These are phyloP conservation scores for Aradophagus sp. DNA, from an alignment of 1,140 invertebrate species.

Conservation along the genomic window DNA sequence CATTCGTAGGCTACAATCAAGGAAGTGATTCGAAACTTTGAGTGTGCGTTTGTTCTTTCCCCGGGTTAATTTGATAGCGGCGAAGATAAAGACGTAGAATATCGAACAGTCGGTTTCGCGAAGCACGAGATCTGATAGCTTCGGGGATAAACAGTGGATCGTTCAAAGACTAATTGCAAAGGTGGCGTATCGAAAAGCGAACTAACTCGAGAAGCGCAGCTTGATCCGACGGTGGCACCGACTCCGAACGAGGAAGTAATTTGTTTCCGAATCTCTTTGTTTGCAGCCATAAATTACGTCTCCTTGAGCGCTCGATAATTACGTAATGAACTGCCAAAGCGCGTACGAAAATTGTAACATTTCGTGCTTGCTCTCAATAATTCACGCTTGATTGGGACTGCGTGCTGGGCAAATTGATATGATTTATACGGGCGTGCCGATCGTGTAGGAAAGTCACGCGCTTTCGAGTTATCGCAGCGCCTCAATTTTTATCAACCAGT, in stretches of 20 bases:
- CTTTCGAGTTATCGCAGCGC: constrained; percentile 27
- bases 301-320: constrained; percentile 9
- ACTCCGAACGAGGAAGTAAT: constrained; percentile 32
- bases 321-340: constrained; percentile 34
- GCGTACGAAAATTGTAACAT: constrained; percentile 31
- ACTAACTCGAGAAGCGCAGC: constrained; percentile 27
- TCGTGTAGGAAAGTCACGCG: constrained; percentile 35
- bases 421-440: constrained; percentile 11
- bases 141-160: constrained; percentile 61
- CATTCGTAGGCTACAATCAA: constrained; percentile 21
- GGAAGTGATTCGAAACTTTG: constrained; percentile 58
- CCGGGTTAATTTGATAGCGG: constrained; percentile 68
- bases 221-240: constrained; percentile 48
- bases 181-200: constrained; percentile 48
- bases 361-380: constrained; percentile 15
- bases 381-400: constrained; percentile 16
- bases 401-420: constrained; percentile 14
- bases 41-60: constrained; percentile 60
- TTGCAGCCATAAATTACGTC: constrained; percentile 14
- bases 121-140: constrained; percentile 63
- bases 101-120: constrained; percentile 36
- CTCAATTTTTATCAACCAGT: constrained; percentile 14
- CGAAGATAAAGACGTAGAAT: constrained; percentile 68
- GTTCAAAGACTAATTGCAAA: constrained; percentile 66
- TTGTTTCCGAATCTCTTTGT: not conserved